Evolutionary conservation across 2,888 invertebrate species (phyloP).

Genomic region (Rhamnusium bicolor): DNA sequence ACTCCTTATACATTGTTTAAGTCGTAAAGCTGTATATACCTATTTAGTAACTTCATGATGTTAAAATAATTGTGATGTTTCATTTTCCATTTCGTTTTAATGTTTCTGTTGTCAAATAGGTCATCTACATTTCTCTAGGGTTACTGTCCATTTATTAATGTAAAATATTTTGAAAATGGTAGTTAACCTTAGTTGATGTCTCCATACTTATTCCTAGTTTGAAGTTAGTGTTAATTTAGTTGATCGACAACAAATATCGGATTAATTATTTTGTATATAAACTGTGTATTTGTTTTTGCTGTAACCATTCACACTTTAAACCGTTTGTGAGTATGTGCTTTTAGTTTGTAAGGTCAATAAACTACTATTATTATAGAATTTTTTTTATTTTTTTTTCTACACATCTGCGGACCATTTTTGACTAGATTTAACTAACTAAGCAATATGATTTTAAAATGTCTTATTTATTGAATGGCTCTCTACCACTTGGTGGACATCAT

Average conservation of each 20-base stretch:
- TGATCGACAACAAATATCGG: slow-evolving; percentile 57
- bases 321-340: slow-evolving; percentile 65
- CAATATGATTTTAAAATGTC: too few relatives aligned
- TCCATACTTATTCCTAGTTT: slow-evolving; percentile 59
- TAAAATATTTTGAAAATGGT: slow-evolving; percentile 50
- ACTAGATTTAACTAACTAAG: too few relatives aligned
- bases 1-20: slow-evolving; percentile 38
- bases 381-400: slow-evolving; percentile 1
- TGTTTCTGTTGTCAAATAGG: slow-evolving; percentile 45
- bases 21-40: slow-evolving; percentile 40
- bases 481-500: too few relatives aligned
- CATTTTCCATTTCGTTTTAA: slow-evolving; percentile 34
- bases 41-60: slow-evolving; percentile 28
- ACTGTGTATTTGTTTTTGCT: slow-evolving; percentile 59
- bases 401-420: not conserved
- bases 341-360: slow-evolving; percentile 65
- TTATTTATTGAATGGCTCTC: too few relatives aligned
- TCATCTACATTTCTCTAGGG: slow-evolving; percentile 50
- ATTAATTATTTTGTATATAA: slow-evolving; percentile 57
- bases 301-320: slow-evolving; percentile 58
- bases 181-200: slow-evolving; percentile 53
- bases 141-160: slow-evolving; percentile 48
- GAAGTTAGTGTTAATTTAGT: slow-evolving; percentile 57
- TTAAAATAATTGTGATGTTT: slow-evolving; percentile 43
- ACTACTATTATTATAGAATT: slow-evolving; percentile 56